Evolutionary conservation across 2,797 vertebrate species (phyloP).

Genomic region (Momotus momota): DNA sequence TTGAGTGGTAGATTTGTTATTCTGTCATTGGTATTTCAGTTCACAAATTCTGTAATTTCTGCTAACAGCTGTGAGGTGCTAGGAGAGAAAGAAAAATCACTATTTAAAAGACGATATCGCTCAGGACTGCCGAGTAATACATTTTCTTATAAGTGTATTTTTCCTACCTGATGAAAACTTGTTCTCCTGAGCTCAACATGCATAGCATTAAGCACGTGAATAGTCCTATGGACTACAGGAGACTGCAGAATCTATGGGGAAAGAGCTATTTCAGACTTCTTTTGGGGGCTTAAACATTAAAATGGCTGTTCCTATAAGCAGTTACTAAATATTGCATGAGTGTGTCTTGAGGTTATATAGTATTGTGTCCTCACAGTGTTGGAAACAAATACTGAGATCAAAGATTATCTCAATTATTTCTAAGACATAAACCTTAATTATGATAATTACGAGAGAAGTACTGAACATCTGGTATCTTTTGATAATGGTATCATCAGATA

Average conservation of each 20-base stretch:
- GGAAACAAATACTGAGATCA: neutral
- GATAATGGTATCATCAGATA: neutral
- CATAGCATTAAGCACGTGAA: neutral
- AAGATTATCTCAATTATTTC: neutral
- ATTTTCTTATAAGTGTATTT: neutral
- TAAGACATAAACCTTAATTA: neutral
- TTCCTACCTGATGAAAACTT: neutral
- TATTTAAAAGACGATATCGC: neutral
- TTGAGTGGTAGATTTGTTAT: neutral
- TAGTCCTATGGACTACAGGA: neutral
- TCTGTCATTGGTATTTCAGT: neutral
- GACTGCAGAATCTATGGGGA: neutral
- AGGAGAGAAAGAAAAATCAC: neutral
- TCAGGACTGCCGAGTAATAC: neutral
- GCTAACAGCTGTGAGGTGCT: neutral
- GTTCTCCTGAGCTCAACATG: neutral
- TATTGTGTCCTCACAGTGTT: neutral
- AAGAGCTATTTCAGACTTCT: neutral
- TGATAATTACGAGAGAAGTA: neutral
- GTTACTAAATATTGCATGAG: neutral
- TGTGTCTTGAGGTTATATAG: neutral
- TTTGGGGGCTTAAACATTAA: neutral
- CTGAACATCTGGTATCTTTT: conserved; percentile 16
- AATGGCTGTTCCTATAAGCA: neutral
- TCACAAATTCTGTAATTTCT: neutral